phyloP scores from a whole-genome alignment of 2,113 vertebrate genomes.

The Passer domesticus region DNA sequence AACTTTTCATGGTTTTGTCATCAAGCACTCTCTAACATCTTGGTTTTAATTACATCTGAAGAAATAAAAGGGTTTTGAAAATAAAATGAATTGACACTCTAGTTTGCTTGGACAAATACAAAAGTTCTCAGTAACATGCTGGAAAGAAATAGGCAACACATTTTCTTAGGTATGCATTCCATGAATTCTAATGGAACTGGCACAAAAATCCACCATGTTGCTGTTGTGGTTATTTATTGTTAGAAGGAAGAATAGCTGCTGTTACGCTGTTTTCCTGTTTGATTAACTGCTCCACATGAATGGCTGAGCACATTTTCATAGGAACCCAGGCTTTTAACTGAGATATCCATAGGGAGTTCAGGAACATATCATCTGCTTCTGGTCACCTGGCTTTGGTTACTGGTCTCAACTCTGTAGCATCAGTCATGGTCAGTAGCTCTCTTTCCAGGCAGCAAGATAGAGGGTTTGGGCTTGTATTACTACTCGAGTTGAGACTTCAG shows the following conservation, averaged over 20 bases:
- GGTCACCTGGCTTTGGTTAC: neutral
- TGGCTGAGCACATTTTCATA: neutral
- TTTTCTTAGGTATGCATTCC: neutral
- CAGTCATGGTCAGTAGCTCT: neutral
- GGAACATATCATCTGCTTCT: neutral
- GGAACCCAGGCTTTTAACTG: neutral
- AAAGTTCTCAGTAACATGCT: neutral
- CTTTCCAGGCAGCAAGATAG: neutral
- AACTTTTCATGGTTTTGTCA: neutral
- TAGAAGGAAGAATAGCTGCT: neutral
- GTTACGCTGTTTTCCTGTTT: neutral
- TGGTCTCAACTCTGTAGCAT: neutral
- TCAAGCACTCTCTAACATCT: neutral
- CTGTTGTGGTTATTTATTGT: neutral
- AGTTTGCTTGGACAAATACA: neutral
- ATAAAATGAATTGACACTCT: neutral
- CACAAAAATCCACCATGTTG: neutral
- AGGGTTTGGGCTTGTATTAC: neutral
- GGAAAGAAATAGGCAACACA: neutral
- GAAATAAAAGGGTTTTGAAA: neutral
- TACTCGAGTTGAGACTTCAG: neutral
- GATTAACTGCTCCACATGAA: neutral
- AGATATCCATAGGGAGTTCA: neutral
- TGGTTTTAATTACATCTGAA: neutral
- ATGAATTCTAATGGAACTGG: neutral